Conservation (phyloP, 2,797 vertebrate species). For the Pantherophis alleghaniensis region DNA sequence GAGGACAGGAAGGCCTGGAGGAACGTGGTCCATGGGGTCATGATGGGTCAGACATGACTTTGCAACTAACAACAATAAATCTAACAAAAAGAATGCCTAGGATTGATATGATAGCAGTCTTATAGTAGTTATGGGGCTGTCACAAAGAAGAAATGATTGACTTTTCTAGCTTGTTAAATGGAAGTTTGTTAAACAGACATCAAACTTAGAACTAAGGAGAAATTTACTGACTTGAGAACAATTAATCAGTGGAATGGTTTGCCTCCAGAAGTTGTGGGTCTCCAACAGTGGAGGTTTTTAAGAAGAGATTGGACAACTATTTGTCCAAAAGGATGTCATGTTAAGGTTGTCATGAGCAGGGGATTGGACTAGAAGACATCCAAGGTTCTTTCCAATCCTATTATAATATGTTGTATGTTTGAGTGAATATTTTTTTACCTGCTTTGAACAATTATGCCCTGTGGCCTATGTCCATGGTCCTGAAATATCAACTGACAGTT, state of each 20-base stretch:
- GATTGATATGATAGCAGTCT: no score
- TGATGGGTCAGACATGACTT: no score
- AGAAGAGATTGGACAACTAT: neutral
- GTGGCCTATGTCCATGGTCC: neutral
- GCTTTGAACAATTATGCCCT: neutral
- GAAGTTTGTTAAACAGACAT: no score
- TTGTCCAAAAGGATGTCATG: neutral
- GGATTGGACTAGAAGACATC: neutral
- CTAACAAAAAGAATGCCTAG: no score
- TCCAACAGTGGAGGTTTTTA: neutral
- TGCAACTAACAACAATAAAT: no score
- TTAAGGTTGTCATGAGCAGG: neutral
- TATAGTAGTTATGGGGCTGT: no score
- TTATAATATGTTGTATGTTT: neutral
- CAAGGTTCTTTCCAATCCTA: neutral
- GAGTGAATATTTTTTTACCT: neutral
- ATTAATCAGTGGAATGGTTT: neutral
- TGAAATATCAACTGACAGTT: neutral
- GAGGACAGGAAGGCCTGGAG: no score
- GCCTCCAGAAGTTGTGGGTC: neutral
- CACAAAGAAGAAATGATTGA: no score
- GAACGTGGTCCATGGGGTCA: no score
- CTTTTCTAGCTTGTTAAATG: no score
- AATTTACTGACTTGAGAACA: no score
- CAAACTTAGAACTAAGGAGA: no score